Evolutionary conservation across 2,797 vertebrate species (phyloP), one percentile per base, ranked within the genome.

Genomic region (Salmo trutta): DNA sequence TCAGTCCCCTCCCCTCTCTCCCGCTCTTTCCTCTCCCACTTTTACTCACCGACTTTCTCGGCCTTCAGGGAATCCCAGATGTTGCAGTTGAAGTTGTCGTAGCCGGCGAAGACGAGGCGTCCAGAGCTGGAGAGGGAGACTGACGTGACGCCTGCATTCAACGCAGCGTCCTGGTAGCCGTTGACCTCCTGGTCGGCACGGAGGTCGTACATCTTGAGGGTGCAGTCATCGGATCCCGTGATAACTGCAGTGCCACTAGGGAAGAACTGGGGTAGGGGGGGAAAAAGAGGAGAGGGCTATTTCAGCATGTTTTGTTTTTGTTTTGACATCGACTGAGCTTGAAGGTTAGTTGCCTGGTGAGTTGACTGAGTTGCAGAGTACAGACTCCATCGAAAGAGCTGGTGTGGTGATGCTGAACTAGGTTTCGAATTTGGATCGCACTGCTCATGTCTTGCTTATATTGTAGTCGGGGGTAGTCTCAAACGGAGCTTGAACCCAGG

Each of bases 41-140:
- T 51, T 36, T 29, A 87, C 91, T 91, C 81, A 95, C 95, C 94
- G 1, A 94, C 91, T 94, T 91, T 93, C 85, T 94, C 93, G 19
- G 92, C 94, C 89, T 94, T 94, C 84, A 95, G 91, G 0, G 92
- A 79, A 79, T 99, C 98, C 98, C 98, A 99, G 89, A 99, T 94
- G 84, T 99, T 98, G 90, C 98, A 99, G 94, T 99, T 99, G 93
- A 99, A 99, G 91, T 99, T 97, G 0, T 99, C 98, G 0, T 99
- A 99, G 0, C 98, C 98, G 0, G 97, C 97, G 0, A 99, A 93
- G 85, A 99, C 81, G 75, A 99, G 96, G 24, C 97, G 96, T 8
- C 93, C 94, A 0, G 94, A 95, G 84, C 51, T 81, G 84, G 94
- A 95, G 12, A 95, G 86, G 1, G 94, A 93, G 66, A 94, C 0